These are phyloP conservation scores for Myripristis murdjan DNA, from an alignment of 2,797 vertebrate genomes.

Conservation along the genomic window DNA sequence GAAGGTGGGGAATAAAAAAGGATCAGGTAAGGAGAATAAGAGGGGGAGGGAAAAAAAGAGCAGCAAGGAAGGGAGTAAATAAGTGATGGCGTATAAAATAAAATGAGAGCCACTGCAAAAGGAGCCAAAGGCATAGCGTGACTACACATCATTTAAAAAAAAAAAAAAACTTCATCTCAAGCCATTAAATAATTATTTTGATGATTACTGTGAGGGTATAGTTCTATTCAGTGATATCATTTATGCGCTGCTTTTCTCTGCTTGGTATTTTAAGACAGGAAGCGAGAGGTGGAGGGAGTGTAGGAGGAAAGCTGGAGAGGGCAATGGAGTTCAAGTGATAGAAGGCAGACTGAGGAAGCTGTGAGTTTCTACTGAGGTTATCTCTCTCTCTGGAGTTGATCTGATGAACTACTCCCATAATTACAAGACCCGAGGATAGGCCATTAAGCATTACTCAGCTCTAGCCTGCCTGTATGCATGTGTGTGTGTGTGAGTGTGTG, in stretches of 20 bases:
- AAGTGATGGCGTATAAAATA: conserved; percentile 55
- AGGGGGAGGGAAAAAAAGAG: conserved; percentile 15
- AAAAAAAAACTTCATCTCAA: conserved; percentile 6
- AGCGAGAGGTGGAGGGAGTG: conserved; percentile 16
- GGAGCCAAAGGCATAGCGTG: conserved; percentile 21
- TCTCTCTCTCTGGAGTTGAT: conserved; percentile 67
- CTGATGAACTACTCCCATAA: conserved; percentile 79
- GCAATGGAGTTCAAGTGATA: conserved; percentile 61
- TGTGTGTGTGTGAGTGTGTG: conserved; percentile 9
- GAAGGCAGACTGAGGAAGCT: conserved; percentile 67
- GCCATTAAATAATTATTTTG: conserved; percentile 24
- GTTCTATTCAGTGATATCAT: conserved; percentile 21
- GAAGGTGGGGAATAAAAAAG: conserved; percentile 11
- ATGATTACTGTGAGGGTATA: conserved; percentile 14
- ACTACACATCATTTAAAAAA: conserved; percentile 24
- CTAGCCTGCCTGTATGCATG: conserved; percentile 1
- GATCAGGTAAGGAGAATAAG: conserved; percentile 10
- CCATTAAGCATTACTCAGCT: conserved; percentile 55
- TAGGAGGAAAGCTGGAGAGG: conserved; percentile 47
- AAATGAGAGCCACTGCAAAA: conserved; percentile 26
- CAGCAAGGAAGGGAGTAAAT: conserved; percentile 47
- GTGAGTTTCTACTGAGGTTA: conserved; percentile 67
- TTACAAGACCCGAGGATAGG: conserved; percentile 67
- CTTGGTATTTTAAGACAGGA: conserved; percentile 42
- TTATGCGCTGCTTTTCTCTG: conserved; percentile 12